Conservation (phyloP, 2,113 vertebrate species). For the Ciconia maguari region DNA sequence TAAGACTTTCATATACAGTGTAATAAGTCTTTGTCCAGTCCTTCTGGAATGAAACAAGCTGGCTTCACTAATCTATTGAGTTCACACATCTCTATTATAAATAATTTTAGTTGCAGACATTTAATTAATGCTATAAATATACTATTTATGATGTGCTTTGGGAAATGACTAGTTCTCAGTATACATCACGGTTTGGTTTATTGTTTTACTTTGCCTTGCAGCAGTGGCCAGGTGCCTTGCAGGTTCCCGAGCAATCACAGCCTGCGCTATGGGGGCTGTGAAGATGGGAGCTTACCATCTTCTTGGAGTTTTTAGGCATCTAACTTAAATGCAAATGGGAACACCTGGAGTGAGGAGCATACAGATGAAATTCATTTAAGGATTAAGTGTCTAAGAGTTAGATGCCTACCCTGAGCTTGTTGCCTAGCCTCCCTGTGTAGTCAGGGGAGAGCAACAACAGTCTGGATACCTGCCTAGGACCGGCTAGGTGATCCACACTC, state of each 20-base stretch:
- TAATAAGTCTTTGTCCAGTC: constrained; percentile 21
- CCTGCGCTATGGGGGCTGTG: not conserved
- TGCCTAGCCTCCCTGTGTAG: not conserved
- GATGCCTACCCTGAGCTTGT: not conserved
- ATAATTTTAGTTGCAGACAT: constrained; percentile 56
- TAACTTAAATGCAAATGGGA: constrained; percentile 2
- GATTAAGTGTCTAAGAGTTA: not conserved
- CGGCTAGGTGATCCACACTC: not conserved
- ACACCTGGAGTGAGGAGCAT: not conserved
- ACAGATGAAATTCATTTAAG: not conserved
- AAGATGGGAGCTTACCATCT: not conserved
- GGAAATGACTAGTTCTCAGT: constrained; percentile 6
- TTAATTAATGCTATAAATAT: constrained; percentile 65
- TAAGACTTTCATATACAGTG: not conserved
- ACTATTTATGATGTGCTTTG: constrained; percentile 36
- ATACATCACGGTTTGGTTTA: not conserved
- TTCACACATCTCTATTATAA: constrained; percentile 49
- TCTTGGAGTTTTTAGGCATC: not conserved
- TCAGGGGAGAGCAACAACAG: not conserved
- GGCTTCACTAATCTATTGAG: constrained; percentile 57
- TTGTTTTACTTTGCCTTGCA: not conserved
- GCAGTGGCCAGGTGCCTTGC: not conserved
- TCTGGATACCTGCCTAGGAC: not conserved
- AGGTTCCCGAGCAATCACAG: not conserved
- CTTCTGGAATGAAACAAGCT: constrained; percentile 30